Base-by-base conservation (phyloP, 2,113 vertebrate genomes). In the Spea bombifrons region DNA sequence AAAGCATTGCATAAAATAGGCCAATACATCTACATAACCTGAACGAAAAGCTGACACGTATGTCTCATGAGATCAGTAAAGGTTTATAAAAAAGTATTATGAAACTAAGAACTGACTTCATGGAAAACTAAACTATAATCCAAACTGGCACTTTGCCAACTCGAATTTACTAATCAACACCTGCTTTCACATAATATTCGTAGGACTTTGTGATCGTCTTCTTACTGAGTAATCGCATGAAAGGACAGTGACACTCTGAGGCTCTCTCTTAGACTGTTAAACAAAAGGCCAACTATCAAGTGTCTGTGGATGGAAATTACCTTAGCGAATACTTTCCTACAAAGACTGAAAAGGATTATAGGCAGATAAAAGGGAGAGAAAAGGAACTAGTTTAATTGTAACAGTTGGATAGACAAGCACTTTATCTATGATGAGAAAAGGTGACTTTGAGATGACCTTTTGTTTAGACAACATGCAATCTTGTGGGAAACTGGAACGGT, bases 301-400 rank as follows among this genome's bases (percentile, higher is more conserved):
- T 80, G 48, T 73, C 70, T 67, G 50, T 53, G 64, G 13, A 73
- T 80, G 48, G 63, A 73, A 66, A 67, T 73, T 12, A 15, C 63
- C 73, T 73, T 45, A 78, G 46, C 66, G 61, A 78, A 16, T 52
- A 50, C 12, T 71, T 48, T 66, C 59, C 69, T 66, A 72, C 52
- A 52, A 53, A 78, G 69, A 66, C 30, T 78, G 68, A 78, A 46
- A 78, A 61, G 76, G 76, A 72, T 78, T 72, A 78, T 49, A 72
- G 8, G 43, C 12, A 66, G 76, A 68, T 66, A 66, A 78, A 78
- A 16, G 65, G 64, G 44, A 71, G 70, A 16, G 9, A 50, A 71
- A 77, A 16, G 5, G 7, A 53, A 70, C 53, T 63, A 30, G 45
- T 44, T 63, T 70, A 77, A 77, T 77, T 63, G 67, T 76, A 48